phyloP scores from a whole-genome alignment of 92 coral and sea anemone species.

The Umimayanthus kanabou region DNA sequence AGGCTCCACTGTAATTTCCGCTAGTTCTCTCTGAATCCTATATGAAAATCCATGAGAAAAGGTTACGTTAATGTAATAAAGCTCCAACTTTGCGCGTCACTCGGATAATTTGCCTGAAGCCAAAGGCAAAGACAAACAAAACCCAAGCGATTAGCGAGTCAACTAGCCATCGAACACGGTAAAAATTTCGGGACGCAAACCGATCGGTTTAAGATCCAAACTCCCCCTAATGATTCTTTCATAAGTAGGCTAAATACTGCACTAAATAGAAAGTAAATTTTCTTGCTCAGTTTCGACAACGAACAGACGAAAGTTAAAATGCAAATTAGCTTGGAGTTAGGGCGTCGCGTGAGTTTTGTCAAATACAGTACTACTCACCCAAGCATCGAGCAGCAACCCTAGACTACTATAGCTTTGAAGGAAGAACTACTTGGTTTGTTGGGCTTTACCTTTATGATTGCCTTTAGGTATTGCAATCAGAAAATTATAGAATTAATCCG shows the following conservation, averaged over 20 bases:
- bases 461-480: background rate
- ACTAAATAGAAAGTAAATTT: background rate
- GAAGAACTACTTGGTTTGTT: background rate
- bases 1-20: conserved; percentile 96
- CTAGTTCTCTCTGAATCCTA: conserved; percentile 95
- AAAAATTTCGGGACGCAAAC: conserved; percentile 12
- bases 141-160: conserved; percentile 39
- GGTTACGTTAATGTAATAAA: conserved; percentile 29
- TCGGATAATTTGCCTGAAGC: conserved; percentile 29
- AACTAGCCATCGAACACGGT: conserved; percentile 22
- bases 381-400: conserved; percentile 3
- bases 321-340: conserved; percentile 52
- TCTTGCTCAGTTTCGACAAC: conserved; percentile 25
- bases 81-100: background rate
- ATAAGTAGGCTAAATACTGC: conserved; percentile 1
- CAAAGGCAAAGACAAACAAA: conserved; percentile 36
- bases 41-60: conserved; percentile 41
- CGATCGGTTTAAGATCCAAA: conserved; percentile 3
- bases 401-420: background rate
- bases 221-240: conserved; percentile 26
- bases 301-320: conserved; percentile 66
- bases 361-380: background rate
- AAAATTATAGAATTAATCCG: background rate
- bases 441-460: background rate
- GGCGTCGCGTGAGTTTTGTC: conserved; percentile 49